These are phyloP conservation scores for Drosophila erecta DNA, from an alignment of 1,140 invertebrate genomes.

Conservation along the genomic window DNA sequence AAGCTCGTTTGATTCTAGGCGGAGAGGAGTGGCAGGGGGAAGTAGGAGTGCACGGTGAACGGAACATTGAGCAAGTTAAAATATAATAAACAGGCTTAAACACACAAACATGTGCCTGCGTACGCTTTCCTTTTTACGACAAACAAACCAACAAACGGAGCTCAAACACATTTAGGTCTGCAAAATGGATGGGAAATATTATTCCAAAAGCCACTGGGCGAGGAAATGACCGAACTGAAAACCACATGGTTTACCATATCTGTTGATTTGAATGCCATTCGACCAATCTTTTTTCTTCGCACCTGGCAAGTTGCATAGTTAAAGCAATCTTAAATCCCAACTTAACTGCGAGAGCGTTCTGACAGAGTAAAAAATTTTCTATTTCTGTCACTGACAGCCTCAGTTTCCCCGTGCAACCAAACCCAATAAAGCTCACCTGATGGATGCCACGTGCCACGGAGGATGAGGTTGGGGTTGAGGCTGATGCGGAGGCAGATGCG, in stretches of 20 bases:
- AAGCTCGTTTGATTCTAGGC: conserved; percentile 24
- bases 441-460: conserved; percentile 8
- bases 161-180: conserved; percentile 5
- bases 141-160: conserved; percentile 1
- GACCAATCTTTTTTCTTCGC: no score
- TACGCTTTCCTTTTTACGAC: neutral
- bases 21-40: neutral
- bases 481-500: no score
- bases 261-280: no score
- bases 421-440: conserved; percentile 31
- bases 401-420: neutral
- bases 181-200: neutral
- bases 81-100: conserved; percentile 72
- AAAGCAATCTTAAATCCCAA: no score
- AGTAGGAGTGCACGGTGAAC: conserved; percentile 39
- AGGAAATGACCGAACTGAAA: neutral
- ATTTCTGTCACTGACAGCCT: conserved; percentile 10
- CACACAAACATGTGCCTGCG: conserved; percentile 6
- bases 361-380: no score
- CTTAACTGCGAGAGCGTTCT: neutral
- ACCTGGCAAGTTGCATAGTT: no score
- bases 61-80: conserved; percentile 78
- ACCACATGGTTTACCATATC: neutral
- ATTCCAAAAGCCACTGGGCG: neutral
- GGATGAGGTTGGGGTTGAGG: neutral